Base-by-base conservation (phyloP, 2,888 invertebrate species). In the Acanthoscelides obtectus region DNA sequence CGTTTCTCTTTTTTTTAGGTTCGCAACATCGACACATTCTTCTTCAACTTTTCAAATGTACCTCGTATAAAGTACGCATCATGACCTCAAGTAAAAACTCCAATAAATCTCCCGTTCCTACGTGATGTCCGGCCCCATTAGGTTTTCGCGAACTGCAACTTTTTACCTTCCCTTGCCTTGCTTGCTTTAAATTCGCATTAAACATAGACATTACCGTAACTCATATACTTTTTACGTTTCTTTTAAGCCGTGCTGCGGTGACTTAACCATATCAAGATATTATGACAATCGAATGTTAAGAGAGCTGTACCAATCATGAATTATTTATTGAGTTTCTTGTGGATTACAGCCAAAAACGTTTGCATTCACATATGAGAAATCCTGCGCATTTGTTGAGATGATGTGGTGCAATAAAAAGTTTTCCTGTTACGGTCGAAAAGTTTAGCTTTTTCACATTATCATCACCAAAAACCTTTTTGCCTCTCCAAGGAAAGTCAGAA, bases 121-220 rank as follows among this genome's bases (percentile, higher is more conserved):
- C 69, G 67, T 63, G 69, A 22, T 25, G 64, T 71, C 66, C 45
- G 27, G 22, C 4, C 66, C 45, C 71, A 45, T 45, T 45, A 45
- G 17, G 8, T 69, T 71, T 67, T 69, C 63, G 6, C 67, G 67
- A 67, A 64, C 67, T 45, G 64, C 76, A 70, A 75, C 72, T 76
- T 76, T 76, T 76, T 76, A 70, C 72, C n/a, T n/a, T n/a, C n/a
- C n/a, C n/a, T n/a, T 67, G 69, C 67, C 25, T 17, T 68, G 67
- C 74, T 72, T 71, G 74, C 75, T 75, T 75, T 72, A 75, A 76
- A 76, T 74, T 74, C 75, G 73, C 74, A 76, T 76, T 76, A 75
- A 76, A 45, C 76, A 75, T 75, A 76, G 75, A 76, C 76, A 74
- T 76, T 76, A 76, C 74, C 75, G 76, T 75, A 75, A 74, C 73